Percentiles rank a stretch among this genome's conserved stretches.
Evolutionary conservation across 1,140 invertebrate genomes (phyloP).

Genomic region (Macrobrachium rosenbergii): DNA sequence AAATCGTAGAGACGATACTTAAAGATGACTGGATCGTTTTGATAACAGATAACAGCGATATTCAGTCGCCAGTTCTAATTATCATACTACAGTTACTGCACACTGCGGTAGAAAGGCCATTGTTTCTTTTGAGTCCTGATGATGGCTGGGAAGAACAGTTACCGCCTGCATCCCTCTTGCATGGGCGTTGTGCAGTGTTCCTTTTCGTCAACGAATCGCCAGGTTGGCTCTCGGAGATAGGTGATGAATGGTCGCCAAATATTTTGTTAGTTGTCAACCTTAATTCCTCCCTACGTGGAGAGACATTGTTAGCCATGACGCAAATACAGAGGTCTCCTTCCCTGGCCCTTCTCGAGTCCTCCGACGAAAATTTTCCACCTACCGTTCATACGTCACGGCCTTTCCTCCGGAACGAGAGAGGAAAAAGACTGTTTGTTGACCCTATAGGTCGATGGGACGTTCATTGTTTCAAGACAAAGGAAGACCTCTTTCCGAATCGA

Average conservation of each 20-base stretch:
- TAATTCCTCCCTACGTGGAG: constrained; percentile 5
- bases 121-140: constrained; percentile 7
- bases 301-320: background rate
- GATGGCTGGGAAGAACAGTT: constrained; percentile 12
- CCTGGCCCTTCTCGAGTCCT: constrained; percentile 4
- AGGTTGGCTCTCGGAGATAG: background rate
- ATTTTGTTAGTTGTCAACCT: constrained; percentile 16
- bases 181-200: constrained; percentile 2
- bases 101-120: background rate
- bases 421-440: background rate
- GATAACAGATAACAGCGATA: too few relatives aligned
- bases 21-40: too few relatives aligned
- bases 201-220: background rate
- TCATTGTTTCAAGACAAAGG: background rate
- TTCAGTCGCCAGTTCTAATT: too few relatives aligned
- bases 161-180: background rate
- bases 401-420: background rate
- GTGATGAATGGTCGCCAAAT: background rate
- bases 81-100: too few relatives aligned
- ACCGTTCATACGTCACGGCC: constrained; percentile 20
- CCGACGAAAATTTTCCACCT: background rate
- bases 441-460: background rate
- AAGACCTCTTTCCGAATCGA: constrained; percentile 22
- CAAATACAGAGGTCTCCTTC: background rate
- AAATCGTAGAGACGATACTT: too few relatives aligned